Evolutionary conservation across 2,888 invertebrate genomes (phyloP), one percentile per base, ranked within the genome.

Genomic region (Xestia ashworthii): DNA sequence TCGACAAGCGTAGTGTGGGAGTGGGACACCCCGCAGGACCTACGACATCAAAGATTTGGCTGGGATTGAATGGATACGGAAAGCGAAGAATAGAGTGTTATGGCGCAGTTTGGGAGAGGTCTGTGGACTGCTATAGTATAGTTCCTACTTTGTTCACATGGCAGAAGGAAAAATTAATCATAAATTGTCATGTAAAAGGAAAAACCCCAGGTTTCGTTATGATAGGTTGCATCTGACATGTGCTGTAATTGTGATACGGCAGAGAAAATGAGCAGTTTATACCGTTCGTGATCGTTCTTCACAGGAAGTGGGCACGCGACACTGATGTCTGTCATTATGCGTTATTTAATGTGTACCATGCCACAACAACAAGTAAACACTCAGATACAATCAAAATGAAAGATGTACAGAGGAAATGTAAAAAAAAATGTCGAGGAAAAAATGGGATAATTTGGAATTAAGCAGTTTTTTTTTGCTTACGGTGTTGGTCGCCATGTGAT

Each of bases 231-330:
- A 50, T 66, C 76, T 71, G 71, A 25, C 68, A 81, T 71, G 68
- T 62, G 0, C 6, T n/a, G 25, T 85, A 67, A 86, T 83, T 75
- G 64, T 66, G 62, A 64, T 72, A n/a, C n/a, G 19, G 60, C 64
- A 14, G 68, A 87, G 82, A 84, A 80, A 87, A 86, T 79, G 53
- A 82, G 16, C 67, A 62, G 62, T 58, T 70, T 44, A 48, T 64
- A 46, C 8, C 48, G 53, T 4, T 62, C 71, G 74, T 87, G 41
- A 76, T 71, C 71, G 60, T 65, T 41, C 70, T 64, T 44, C 48
- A 32, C 84, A 84, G 87, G 80, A 85, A 85, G 76, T 72, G 60
- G 48, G 25, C 74, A 69, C 78, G 79, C 62, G 58, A 69, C 66
- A 55, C 4, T 19, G 32, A 72, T 72, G 48, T 14, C 12, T 5